Evolutionary conservation across 2,797 vertebrate species (phyloP).

Genomic region (Cichlasoma orientale): DNA sequence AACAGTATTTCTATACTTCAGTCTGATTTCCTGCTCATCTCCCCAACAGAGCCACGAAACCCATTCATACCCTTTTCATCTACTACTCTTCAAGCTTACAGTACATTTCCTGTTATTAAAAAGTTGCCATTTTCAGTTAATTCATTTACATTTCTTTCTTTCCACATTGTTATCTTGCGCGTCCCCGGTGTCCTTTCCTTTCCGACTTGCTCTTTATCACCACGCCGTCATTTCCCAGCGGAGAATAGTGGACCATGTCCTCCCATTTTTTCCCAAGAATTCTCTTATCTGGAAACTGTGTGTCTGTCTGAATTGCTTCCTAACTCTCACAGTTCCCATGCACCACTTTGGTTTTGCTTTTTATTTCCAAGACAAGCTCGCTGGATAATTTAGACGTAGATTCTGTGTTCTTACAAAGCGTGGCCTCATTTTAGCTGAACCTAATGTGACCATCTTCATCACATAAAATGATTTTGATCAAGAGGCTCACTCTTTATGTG

Average conservation of each 20-base stretch:
- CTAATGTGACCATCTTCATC: neutral
- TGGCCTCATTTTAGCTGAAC: neutral
- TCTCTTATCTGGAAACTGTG: slow-evolving; percentile 72
- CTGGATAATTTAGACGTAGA: slow-evolving; percentile 13
- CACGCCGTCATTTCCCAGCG: slow-evolving; percentile 54
- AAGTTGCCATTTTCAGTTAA: slow-evolving; percentile 16
- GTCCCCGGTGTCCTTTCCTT: slow-evolving; percentile 39
- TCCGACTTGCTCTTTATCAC: slow-evolving; percentile 58
- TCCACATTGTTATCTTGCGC: slow-evolving; percentile 39
- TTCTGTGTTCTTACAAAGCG: neutral
- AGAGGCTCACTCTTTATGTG: neutral
- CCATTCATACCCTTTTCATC: neutral
- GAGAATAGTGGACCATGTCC: slow-evolving; percentile 46
- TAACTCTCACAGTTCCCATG: slow-evolving; percentile 49
- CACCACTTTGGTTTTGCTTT: neutral
- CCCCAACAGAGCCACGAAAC: neutral
- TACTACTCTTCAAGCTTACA: slow-evolving; percentile 39
- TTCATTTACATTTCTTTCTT: neutral
- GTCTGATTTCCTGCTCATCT: neutral
- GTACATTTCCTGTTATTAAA: slow-evolving; percentile 41
- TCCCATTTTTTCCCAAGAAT: slow-evolving; percentile 62
- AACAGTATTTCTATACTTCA: neutral
- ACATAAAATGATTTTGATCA: neutral
- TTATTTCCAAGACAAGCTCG: slow-evolving; percentile 18
- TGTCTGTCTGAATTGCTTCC: slow-evolving; percentile 67